phyloP scores from a whole-genome alignment of 2,113 vertebrate species.

The Macrotis lagotis region DNA sequence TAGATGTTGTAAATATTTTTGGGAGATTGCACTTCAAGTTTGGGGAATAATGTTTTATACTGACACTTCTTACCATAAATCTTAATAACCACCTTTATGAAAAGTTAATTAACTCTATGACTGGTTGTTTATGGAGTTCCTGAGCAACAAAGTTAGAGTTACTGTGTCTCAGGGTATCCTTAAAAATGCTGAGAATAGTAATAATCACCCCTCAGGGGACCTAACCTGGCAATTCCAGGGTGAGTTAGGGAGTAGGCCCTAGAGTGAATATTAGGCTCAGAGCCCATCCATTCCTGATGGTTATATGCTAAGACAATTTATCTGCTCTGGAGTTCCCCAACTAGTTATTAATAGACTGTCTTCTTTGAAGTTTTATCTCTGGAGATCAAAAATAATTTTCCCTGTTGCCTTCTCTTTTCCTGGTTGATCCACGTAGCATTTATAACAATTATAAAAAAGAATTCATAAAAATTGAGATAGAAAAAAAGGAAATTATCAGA shows the following conservation, averaged over 20 bases:
- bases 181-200: neutral
- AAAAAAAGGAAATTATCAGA: too few species aligned
- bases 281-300: constrained; percentile 24
- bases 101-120: neutral
- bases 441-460: too few species aligned
- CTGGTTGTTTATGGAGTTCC: neutral
- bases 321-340: constrained; percentile 34
- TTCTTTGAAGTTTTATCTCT: constrained; percentile 45
- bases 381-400: constrained; percentile 17
- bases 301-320: constrained; percentile 6
- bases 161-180: neutral
- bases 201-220: neutral
- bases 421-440: constrained; percentile 19
- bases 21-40: neutral
- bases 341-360: neutral
- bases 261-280: neutral
- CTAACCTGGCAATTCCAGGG: neutral
- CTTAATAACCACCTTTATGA: neutral
- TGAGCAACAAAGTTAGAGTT: neutral
- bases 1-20: neutral
- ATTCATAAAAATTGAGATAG: too few species aligned
- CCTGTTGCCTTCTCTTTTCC: constrained; percentile 36
- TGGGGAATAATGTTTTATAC: neutral
- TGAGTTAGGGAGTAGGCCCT: neutral
- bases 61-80: neutral